These are phyloP conservation scores for Spermophilus dauricus DNA, from an alignment of 2,113 vertebrate genomes.

Conservation along the genomic window DNA sequence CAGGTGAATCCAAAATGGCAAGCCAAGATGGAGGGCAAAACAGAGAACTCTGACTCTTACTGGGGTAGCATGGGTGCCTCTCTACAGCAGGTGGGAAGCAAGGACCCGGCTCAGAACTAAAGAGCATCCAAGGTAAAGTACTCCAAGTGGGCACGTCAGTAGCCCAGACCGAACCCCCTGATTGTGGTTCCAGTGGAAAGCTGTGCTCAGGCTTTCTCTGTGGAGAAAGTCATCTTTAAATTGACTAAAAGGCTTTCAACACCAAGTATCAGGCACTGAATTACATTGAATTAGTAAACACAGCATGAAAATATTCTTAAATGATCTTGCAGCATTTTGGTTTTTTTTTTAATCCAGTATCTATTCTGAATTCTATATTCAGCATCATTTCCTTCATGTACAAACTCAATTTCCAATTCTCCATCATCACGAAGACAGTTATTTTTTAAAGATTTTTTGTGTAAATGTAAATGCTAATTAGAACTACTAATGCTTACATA, in stretches of 20 bases:
- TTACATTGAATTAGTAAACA: not conserved
- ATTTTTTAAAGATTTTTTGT: not conserved
- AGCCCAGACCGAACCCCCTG: too few species aligned
- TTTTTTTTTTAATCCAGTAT: not conserved
- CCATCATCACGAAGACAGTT: not conserved
- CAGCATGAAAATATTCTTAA: not conserved
- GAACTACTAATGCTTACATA: not conserved
- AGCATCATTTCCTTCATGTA: not conserved
- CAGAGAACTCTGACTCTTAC: not conserved
- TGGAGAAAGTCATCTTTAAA: not conserved
- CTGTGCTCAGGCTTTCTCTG: not conserved
- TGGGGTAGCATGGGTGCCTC: not conserved
- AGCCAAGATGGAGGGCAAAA: not conserved
- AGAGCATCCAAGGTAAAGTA: not conserved
- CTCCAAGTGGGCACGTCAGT: not conserved
- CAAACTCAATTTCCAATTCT: not conserved
- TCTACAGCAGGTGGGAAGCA: not conserved
- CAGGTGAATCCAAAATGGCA: not conserved
- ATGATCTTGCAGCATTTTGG: not conserved
- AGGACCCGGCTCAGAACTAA: not conserved
- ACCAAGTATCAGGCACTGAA: not conserved
- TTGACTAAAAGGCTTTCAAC: not conserved
- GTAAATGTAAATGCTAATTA: not conserved
- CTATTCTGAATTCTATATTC: not conserved
- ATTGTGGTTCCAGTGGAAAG: not conserved